Evolutionary conservation across 2,113 vertebrate genomes (phyloP), one percentile per base, ranked within the genome.

Genomic region (Corythaeola cristata): DNA sequence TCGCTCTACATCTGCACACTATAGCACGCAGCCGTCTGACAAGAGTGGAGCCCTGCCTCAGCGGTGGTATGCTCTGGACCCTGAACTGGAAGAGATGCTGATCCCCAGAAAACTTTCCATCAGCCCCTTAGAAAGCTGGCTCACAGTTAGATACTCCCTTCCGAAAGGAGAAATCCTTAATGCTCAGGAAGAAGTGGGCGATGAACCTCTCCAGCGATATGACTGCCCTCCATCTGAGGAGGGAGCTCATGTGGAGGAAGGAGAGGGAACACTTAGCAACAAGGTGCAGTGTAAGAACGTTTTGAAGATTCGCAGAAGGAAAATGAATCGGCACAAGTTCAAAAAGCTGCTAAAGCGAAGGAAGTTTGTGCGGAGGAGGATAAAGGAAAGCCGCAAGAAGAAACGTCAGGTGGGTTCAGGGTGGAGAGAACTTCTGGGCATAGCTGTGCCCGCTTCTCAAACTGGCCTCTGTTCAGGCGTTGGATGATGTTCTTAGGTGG

Each of bases 321-420:
- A 98, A 37, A 99, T 99, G 98, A 99, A 99, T 94, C 97, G 96
- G 18, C 99, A 99, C 96, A 99, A 99, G 89, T 99, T 98, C 97
- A 99, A 94, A 85, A 99, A 99, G 95, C 97, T 99, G 96, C 95
- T 98, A 45, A 99, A 99, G 94, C 97, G 99, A 33, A 99, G 98
- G 1, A 99, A 98, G 72, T 99, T 99, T 89, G 41, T 99, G 22
- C 97, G 97, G 62, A 98, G 96, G 79, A 99, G 89, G 76, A 90
- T 99, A 17, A 79, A 96, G 50, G 98, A 99, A 6, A 94, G 98
- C 8, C 97, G 99, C 50, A 97, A 97, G 72, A 99, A 56, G 75
- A 98, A 19, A 44, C 99, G 99, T 12, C 98, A 98, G 98, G 98
- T 98, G 24, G 95, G 95, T 22, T 56, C n/a, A 18, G 66, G 45